phyloP scores from a whole-genome alignment of 2,113 vertebrate species.

The Rhipidura dahli region DNA sequence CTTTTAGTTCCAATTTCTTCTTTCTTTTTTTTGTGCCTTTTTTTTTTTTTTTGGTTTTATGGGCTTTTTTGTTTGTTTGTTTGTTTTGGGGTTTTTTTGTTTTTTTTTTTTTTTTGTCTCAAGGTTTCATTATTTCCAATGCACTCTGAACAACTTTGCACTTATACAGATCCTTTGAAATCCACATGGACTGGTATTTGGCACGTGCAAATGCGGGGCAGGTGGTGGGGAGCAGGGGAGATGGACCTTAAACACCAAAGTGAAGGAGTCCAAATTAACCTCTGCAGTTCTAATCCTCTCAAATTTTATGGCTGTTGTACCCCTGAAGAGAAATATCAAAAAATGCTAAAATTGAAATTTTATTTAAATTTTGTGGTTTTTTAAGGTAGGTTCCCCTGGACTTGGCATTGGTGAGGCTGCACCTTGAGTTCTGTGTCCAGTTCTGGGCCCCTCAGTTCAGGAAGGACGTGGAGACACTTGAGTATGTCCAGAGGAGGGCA shows the following conservation, averaged over 20 bases:
- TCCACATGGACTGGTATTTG: not conserved
- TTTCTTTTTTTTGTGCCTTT: not conserved
- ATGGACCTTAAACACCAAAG: not conserved
- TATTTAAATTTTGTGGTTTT: not conserved
- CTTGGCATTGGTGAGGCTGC: too few relatives aligned
- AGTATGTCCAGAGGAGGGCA: too few relatives aligned
- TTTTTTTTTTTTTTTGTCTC: not conserved
- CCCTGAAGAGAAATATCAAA: not conserved
- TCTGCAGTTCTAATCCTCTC: not conserved
- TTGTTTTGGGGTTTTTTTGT: not conserved
- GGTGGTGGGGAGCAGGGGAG: not conserved
- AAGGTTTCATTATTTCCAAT: not conserved
- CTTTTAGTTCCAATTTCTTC: not conserved
- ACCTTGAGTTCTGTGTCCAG: too few relatives aligned
- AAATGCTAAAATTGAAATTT: not conserved
- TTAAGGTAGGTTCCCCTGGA: not conserved
- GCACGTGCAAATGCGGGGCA: not conserved
- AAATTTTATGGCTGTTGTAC: not conserved
- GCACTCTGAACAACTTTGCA: not conserved
- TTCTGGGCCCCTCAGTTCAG: too few relatives aligned
- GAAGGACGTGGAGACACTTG: too few relatives aligned
- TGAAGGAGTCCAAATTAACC: not conserved
- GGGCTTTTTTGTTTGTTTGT: not conserved
- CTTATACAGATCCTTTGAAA: not conserved
- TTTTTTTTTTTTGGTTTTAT: not conserved